Evolutionary conservation across 2,888 invertebrate species (phyloP), one percentile per base, ranked within the genome.

Genomic region (Nebria brevicollis): DNA sequence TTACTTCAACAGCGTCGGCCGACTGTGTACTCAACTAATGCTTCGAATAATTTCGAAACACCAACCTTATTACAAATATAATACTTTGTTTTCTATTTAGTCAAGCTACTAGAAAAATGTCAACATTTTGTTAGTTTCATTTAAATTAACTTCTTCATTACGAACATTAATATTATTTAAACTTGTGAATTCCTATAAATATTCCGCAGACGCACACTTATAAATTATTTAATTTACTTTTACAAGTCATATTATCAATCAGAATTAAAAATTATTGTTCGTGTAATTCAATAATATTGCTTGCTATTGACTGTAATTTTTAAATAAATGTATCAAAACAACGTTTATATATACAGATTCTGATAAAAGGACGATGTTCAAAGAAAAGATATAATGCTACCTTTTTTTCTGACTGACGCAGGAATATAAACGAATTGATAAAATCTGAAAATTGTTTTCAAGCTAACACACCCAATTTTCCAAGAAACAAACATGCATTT

Each of bases 11-110:
- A 34, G 65, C 66, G 73, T 73, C 20, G 15, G 15, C 68, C 64
- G 25, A 70, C 64, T 77, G 72, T 77, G 72, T 72, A 72, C 77
- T 15, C 72, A 77, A 70, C 72, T 77, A 43, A 72, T 70, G 34
- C 70, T 34, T 11, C 26, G 26, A 13, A 66, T 66, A 66, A 66
- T 66, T 25, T 25, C 66, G 15, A 66, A 66, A 66, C 25, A 66
- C 66, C 66, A 8, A 66, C 66, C 15, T 66, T 66, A 25, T 66
- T 25, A 54, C 54, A 54, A 54, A 54, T 26, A 70, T 70, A 70
- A 15, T 70, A 70, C 70, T 26, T 25, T 34, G 25, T 25, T 54
- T 54, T 54, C 54, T 54, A 54, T 54, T 54, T 11, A 2, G 7
- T 7, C 8, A 11, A 13, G 54, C 70, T 70, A 70, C 70, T 26